A percentile compares a stretch with the other conserved stretches of the same genome.
Evolutionary conservation across 2,113 vertebrate species (phyloP).

Genomic region (Noturus placidus): DNA sequence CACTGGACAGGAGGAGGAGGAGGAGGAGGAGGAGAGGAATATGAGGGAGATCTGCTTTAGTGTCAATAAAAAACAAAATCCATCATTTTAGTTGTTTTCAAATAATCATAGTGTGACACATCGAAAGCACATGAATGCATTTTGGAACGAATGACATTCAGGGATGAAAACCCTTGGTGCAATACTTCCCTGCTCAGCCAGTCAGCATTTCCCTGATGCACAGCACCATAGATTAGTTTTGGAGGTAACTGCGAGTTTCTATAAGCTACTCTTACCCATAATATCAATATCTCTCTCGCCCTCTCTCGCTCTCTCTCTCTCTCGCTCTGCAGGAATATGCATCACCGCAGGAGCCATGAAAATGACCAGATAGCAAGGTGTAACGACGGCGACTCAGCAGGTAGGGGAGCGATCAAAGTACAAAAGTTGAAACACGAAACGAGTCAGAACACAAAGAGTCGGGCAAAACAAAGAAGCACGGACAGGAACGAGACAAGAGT

Average conservation of each 20-base stretch:
- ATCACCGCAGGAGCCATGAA: background rate
- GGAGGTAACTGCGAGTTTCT: background rate
- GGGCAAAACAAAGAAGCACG: background rate
- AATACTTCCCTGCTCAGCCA: background rate
- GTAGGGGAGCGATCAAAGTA: background rate
- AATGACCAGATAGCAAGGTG: background rate
- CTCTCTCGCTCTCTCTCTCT: too few species aligned
- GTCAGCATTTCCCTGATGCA: background rate
- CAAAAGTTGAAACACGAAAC: background rate
- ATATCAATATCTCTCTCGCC: too few species aligned
- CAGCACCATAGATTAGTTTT: background rate
- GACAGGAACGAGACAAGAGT: background rate
- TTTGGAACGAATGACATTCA: background rate
- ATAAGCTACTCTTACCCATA: background rate
- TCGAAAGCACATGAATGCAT: background rate
- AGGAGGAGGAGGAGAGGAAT: slow-evolving; percentile 1
- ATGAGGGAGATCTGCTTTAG: slow-evolving; percentile 17
- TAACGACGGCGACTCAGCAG: background rate
- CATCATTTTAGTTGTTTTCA: background rate
- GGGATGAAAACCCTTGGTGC: background rate
- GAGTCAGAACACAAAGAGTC: background rate
- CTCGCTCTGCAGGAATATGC: background rate
- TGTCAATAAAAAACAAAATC: background rate
- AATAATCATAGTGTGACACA: too few species aligned
- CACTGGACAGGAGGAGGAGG: background rate